phyloP scores from a whole-genome alignment of 2,888 invertebrate species.

The Deilephila elpenor region DNA sequence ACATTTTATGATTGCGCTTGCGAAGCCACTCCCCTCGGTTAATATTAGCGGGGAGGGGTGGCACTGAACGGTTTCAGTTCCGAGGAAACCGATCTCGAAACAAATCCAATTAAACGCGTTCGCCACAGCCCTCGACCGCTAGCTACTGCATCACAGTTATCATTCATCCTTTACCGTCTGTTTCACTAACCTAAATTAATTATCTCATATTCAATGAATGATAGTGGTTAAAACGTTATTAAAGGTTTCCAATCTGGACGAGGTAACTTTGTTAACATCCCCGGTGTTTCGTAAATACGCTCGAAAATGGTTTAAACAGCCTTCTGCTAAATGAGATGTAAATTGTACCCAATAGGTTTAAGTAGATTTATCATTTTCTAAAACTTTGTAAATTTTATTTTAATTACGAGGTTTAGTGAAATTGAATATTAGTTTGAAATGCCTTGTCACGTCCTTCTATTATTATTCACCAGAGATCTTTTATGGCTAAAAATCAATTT shows the following conservation, averaged over 20 bases:
- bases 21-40: slow-evolving; percentile 49
- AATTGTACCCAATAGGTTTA: slow-evolving; percentile 11
- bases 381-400: slow-evolving; percentile 12
- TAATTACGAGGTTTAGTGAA: not conserved
- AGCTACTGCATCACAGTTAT: slow-evolving; percentile 37
- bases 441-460: too few species aligned
- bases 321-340: slow-evolving; percentile 11
- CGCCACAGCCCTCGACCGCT: slow-evolving; percentile 34
- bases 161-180: slow-evolving; percentile 45
- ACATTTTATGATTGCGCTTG: slow-evolving; percentile 59
- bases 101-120: slow-evolving; percentile 58
- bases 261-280: slow-evolving; percentile 11
- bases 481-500: too few species aligned
- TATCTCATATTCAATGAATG: slow-evolving; percentile 55
- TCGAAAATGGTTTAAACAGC: slow-evolving; percentile 1
- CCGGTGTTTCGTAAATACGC: not conserved
- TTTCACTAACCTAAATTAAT: slow-evolving; percentile 57
- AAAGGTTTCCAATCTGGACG: slow-evolving; percentile 10
- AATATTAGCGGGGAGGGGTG: slow-evolving; percentile 48
- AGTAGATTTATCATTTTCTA: slow-evolving; percentile 9
- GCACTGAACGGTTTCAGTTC: slow-evolving; percentile 14
- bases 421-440: not conserved
- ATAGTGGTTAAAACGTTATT: slow-evolving; percentile 46
- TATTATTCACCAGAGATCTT: too few species aligned
- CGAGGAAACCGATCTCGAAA: slow-evolving; percentile 52